Evolutionary conservation across 2,888 invertebrate genomes (phyloP), one percentile per base, ranked within the genome.

Genomic region (Phytoseiulus persimilis): DNA sequence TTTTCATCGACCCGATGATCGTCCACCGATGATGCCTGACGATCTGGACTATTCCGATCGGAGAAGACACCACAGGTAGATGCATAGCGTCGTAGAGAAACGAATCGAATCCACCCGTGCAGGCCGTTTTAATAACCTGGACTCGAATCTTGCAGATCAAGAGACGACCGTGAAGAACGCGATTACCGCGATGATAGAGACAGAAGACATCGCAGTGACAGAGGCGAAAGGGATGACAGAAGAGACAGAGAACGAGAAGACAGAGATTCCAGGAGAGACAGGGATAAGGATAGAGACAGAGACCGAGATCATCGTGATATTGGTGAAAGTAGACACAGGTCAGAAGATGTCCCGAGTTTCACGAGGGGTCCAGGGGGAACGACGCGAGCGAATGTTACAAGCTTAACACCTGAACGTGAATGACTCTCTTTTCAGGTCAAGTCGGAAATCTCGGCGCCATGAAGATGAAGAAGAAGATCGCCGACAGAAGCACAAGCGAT

Each of bases 171-270:
- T 45, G 89, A 89, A 28, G 89, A 89, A 33, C 83, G 83, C 46
- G 83, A 89, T 33, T 83, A 89, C 31, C 89, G 89, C 46, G 89
- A 89, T 6, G 83, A 89, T 9, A 31, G 89, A n/a, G 89, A 89
- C 32, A 32, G 89, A 45, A 31, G 83, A 32, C 89, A 89, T 92
- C 92, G 91, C 32, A 90, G 91, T 2, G 91, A 91, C 45, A 90
- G 89, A 83, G 89, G 90, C 2, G 90, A 90, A 90, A 83, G 91
- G 31, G 92, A 92, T 31, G 94, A 83, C 90, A 91, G 31, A 83
- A 90, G 90, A 6, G 90, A 90, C 83, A 83, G 91, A 9, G 91
- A 91, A 90, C 91, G 39, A 83, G 91, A 90, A n/a, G 83, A 90
- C 45, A 89, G 90, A 83, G 90, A 91, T 90, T 83, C 91, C 14